Percentiles rank a stretch among this genome's conserved stretches.
These are phyloP conservation scores for Hemitrygon akajei DNA, from an alignment of 2,797 vertebrate genomes.

Conservation along the genomic window DNA sequence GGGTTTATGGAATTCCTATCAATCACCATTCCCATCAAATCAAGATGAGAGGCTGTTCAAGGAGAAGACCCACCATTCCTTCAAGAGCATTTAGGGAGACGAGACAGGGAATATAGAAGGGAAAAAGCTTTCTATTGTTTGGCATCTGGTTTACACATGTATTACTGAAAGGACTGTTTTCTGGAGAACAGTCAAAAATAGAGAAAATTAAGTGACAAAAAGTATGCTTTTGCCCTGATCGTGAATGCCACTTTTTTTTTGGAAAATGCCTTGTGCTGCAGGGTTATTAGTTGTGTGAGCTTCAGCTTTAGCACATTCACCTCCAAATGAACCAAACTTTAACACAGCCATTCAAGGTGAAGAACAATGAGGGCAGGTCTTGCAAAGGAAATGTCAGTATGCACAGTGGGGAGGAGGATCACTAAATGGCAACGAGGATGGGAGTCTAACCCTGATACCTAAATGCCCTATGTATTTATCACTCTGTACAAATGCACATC, in stretches of 20 bases:
- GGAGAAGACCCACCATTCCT: background rate
- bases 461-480: background rate
- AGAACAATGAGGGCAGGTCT: background rate
- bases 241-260: background rate
- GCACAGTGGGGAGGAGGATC: background rate
- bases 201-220: background rate
- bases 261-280: background rate
- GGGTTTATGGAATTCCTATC: background rate
- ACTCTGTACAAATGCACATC: background rate
- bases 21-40: background rate
- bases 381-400: background rate
- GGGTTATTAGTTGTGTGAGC: background rate
- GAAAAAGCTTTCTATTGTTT: background rate
- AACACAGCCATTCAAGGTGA: background rate
- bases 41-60: background rate
- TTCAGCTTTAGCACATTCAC: background rate
- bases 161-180: background rate
- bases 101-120: no score
- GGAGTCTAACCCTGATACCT: background rate
- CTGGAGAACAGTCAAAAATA: background rate
- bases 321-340: background rate
- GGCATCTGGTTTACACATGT: background rate
- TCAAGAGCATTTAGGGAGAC: no score
- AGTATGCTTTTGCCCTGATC: background rate
- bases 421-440: background rate